Percentiles rank a stretch among this genome's conserved stretches.
These are phyloP conservation scores for Drosophila barbarae DNA, from an alignment of 2,888 invertebrate species.

Conservation along the genomic window DNA sequence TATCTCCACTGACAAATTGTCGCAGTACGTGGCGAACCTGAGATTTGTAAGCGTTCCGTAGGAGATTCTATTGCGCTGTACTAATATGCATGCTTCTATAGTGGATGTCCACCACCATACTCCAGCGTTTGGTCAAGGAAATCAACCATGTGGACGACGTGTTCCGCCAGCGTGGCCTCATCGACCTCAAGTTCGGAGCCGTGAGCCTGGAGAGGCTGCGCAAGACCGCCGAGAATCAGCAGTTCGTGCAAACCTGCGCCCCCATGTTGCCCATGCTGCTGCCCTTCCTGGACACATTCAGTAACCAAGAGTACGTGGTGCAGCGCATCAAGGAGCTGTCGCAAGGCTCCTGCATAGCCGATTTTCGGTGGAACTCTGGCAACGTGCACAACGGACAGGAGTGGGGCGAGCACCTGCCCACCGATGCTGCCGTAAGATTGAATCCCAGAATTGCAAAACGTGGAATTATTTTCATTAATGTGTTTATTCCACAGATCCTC, in stretches of 20 bases:
- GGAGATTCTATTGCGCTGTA: rapidly evolving
- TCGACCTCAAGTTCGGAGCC: constrained; percentile 84
- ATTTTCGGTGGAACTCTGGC: constrained; percentile 93
- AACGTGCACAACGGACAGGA: constrained; percentile 85
- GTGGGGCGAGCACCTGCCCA: constrained; percentile 91
- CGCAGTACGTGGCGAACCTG: constrained; percentile 89
- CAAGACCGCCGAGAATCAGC: constrained; percentile 84
- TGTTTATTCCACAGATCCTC: constrained; percentile 83
- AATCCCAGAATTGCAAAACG: not conserved
- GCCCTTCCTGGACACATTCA: constrained; percentile 89
- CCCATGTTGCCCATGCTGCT: constrained; percentile 82
- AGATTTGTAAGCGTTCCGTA: constrained; percentile 82
- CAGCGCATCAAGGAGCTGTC: constrained; percentile 88
- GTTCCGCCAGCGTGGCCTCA: constrained; percentile 85
- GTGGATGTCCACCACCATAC: constrained; percentile 93
- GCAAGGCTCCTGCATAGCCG: constrained; percentile 92
- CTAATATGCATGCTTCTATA: constrained; percentile 69
- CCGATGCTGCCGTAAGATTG: constrained; percentile 88
- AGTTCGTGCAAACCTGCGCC: constrained; percentile 77
- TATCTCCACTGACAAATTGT: constrained; percentile 83
- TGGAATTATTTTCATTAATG: not conserved
- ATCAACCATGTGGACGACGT: constrained; percentile 86
- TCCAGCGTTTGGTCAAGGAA: constrained; percentile 87
- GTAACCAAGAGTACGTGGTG: constrained; percentile 92
- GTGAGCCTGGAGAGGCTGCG: constrained; percentile 87